These are phyloP conservation scores for Acrocephalus arundinaceus DNA, from an alignment of 2,113 vertebrate species.

Conservation along the genomic window DNA sequence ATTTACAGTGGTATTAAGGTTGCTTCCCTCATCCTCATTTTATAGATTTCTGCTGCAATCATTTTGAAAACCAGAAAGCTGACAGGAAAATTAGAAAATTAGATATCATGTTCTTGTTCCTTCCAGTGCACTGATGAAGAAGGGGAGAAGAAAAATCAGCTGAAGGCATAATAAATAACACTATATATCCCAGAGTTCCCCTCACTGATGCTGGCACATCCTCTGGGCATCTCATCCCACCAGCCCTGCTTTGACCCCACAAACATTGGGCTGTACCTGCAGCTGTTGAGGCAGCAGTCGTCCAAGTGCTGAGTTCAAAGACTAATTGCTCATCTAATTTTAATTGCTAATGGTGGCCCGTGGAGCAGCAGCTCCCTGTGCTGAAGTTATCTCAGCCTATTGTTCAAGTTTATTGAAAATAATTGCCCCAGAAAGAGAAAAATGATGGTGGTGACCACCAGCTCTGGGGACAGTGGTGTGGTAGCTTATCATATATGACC, in stretches of 20 bases:
- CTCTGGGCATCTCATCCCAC: not conserved
- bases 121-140: not conserved
- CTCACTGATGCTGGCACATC: not conserved
- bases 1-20: slow-evolving; percentile 64
- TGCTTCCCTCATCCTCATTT: slow-evolving; percentile 57
- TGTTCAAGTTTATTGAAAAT: not conserved
- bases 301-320: not conserved
- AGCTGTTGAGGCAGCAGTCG: not conserved
- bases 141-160: not conserved
- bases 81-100: slow-evolving; percentile 64
- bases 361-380: not conserved
- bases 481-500: not conserved
- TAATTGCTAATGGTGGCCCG: not conserved
- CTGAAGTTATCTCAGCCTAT: not conserved
- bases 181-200: accelerated
- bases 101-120: slow-evolving; percentile 29
- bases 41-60: slow-evolving; percentile 53
- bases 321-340: slow-evolving; percentile 31
- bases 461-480: not conserved
- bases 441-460: not conserved
- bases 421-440: not conserved
- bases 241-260: accelerated
- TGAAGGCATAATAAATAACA: not conserved
- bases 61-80: slow-evolving; percentile 57
- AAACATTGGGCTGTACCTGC: accelerated